A percentile compares a stretch with the other conserved stretches of the same genome.
These are phyloP conservation scores for Montipora capricornis DNA, from an alignment of 64 coral and sea anemone species.

Conservation along the genomic window DNA sequence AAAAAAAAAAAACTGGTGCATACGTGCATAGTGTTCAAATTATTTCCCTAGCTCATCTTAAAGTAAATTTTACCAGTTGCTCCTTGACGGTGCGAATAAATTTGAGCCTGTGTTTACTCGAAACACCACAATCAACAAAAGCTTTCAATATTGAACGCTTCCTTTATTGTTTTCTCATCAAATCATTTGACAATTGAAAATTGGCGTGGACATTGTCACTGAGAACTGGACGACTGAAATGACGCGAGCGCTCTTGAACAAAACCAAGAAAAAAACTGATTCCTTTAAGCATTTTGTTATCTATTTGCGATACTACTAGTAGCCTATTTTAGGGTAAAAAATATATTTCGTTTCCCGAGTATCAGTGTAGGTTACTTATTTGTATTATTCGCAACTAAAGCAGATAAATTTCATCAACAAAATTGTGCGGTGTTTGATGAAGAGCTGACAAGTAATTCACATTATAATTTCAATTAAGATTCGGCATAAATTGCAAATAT, in stretches of 20 bases:
- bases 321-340: background rate
- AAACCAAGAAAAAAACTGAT: background rate
- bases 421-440: slow-evolving; percentile 25
- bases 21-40: too few species aligned
- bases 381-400: background rate
- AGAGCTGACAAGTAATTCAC: background rate
- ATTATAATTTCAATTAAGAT: background rate
- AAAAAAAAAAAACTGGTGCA: too few species aligned
- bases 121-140: background rate
- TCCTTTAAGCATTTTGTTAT: too few species aligned
- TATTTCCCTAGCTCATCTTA: too few species aligned
- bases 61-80: background rate
- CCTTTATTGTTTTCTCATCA: background rate
- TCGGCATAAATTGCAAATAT: background rate
- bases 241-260: background rate
- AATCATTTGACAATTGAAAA: background rate
- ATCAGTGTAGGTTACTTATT: background rate
- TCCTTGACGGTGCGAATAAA: background rate
- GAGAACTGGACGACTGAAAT: background rate
- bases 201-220: background rate
- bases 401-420: slow-evolving; percentile 33
- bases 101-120: background rate
- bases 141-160: slow-evolving; percentile 21
- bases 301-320: too few species aligned
- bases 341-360: background rate